Base-by-base conservation (phyloP, 1,140 invertebrate species). In the Caenorhabditis briggsae region DNA sequence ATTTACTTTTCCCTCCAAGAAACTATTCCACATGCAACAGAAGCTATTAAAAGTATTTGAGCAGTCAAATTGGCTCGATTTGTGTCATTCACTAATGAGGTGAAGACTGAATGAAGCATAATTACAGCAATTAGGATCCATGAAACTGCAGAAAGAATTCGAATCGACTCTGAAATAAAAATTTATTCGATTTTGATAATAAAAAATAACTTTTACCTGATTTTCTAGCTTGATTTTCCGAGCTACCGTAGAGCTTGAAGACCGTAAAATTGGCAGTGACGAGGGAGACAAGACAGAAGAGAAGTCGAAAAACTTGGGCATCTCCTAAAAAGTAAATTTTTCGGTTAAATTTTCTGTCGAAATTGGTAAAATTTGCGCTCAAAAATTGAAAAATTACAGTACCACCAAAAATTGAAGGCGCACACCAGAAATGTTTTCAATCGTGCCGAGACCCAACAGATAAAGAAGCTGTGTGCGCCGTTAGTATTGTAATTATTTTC, bases 161-260 rank as follows among this genome's bases (percentile, higher is more conserved):
- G 9, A 53, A 83, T 83, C 3, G 41, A 41, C 46, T 83, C 82
- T 83, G 82, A 61, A 59, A 59, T 23, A 53, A 82, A 82, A 56
- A 16, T 41, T 33, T 50, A n/a, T 46, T 50, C 16, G 56, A 41
- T 5, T 23, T 1, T 56, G 23, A 23, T 11, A 7, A 9, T 6
- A 55, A 5, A 65, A 65, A 14, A 50, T 3, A 20, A 7, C 23
- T 58, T 20, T 43, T 9, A n/a, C 33, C 14, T 2, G 41, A 82
- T 2, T 33, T 33, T 56, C 18, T 53, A n/a, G 14, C 50, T 82
- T 14, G 18, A 82, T 20, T 56, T 41, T 23, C 78, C 33, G 14
- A 3, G 20, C 8, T 56, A 18, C 33, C 33, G 20, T 20, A 58
- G 14, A 18, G n/a, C 23, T 83, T 56, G 33, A 59, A 50, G 6